Evolutionary conservation across 2,113 vertebrate species (phyloP).

Genomic region (Aplodontia rufa): DNA sequence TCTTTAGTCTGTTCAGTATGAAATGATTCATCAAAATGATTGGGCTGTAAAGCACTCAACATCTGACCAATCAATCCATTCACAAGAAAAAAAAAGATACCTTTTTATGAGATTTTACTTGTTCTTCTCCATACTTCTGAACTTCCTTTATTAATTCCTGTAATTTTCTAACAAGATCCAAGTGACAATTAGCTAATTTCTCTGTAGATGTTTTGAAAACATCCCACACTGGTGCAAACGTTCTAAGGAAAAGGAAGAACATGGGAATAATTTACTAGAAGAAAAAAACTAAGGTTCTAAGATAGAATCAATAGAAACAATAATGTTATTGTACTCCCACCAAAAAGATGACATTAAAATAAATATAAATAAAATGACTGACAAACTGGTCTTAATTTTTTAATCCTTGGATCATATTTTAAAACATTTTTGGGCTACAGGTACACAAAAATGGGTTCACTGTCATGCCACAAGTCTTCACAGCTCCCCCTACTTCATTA

Average conservation of each 20-base stretch:
- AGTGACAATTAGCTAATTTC: conserved; percentile 95
- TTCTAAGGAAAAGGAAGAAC: conserved; percentile 84
- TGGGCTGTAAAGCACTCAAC: not conserved
- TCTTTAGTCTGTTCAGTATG: conserved; percentile 93
- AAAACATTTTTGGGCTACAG: conserved; percentile 14
- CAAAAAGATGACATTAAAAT: conserved; percentile 43
- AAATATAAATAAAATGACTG: conserved; percentile 34
- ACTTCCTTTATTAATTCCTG: conserved; percentile 98
- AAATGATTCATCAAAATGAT: conserved; percentile 75
- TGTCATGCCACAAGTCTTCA: conserved; percentile 29
- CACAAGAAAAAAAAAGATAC: conserved; percentile 72
- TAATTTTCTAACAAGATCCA: conserved; percentile 95
- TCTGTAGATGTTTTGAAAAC: conserved; percentile 97
- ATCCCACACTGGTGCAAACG: conserved; percentile 97
- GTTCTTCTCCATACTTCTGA: conserved; percentile 97
- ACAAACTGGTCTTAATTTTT: not conserved
- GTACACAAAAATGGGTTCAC: conserved; percentile 19
- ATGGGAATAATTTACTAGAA: conserved; percentile 42
- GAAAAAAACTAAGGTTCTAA: conserved; percentile 21
- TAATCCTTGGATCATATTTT: not conserved
- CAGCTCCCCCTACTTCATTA: not conserved
- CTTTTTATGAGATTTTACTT: conserved; percentile 98
- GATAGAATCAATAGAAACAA: conserved; percentile 1
- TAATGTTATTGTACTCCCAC: not conserved
- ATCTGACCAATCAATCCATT: conserved; percentile 54